These are phyloP conservation scores for Phrynocephalus vlangalii DNA, from an alignment of 2,797 vertebrate genomes.

Conservation along the genomic window DNA sequence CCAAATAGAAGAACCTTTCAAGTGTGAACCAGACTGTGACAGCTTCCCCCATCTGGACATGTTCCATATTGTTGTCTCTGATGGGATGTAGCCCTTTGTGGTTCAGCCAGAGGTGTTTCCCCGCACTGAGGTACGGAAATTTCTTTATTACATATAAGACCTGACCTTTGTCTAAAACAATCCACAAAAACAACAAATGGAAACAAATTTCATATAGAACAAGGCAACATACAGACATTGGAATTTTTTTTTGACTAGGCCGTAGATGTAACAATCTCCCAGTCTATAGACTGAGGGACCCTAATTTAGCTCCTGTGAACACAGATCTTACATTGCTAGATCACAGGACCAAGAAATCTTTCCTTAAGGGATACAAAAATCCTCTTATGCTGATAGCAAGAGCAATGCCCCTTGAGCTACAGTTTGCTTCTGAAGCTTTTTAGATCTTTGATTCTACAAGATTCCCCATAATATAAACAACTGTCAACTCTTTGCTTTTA, in stretches of 20 bases:
- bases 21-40: no score
- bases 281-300: background rate
- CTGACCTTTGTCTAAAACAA: background rate
- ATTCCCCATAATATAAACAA: slow-evolving; percentile 3
- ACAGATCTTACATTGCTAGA: background rate
- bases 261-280: background rate
- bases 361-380: background rate
- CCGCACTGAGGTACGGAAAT: no score
- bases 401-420: background rate
- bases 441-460: slow-evolving; percentile 5
- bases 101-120: no score
- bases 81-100: no score
- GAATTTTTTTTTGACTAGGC: background rate
- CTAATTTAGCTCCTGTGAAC: background rate
- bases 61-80: no score
- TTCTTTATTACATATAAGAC: background rate
- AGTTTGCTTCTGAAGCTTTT: background rate
- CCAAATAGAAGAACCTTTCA: no score
- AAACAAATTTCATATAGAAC: background rate
- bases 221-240: background rate
- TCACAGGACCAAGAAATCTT: background rate
- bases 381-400: slow-evolving; percentile 5
- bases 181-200: background rate
- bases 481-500: slow-evolving; percentile 13
- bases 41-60: no score